Base-by-base conservation (phyloP, 2,888 invertebrate species). In the Notocelia uddmanniana region DNA sequence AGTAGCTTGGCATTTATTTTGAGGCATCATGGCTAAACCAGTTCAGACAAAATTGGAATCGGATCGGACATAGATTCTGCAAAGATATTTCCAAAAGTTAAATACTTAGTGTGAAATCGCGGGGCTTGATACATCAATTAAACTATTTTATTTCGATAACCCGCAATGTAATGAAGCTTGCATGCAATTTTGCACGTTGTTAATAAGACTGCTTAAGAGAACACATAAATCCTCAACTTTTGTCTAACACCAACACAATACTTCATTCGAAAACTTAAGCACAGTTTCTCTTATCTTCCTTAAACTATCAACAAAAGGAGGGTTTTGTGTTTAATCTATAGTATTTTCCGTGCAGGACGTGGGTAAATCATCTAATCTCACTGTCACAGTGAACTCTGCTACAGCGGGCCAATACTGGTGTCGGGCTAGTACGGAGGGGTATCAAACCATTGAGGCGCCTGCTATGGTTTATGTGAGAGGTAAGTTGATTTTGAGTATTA, bases 321-420 rank as follows among this genome's bases (percentile, higher is more conserved):
- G 58, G 54, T 45, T 52, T 26, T 54, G 26, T 21, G 21, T 66
- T 66, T 69, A 26, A 58, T 48, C 55, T 63, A 58, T 10, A 57
- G 54, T 52, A 58, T 76, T 73, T 70, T 64, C 67, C 68, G 34
- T 34, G 34, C 83, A 95, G 95, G 86, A 96, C 74, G 96, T 98
- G n/a, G 96, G 97, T 66, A 96, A 96, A 57, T 95, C 96, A 13
- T 92, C 97, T 0, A 97, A 97, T 84, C 92, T 98, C 73, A 97
- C 97, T 2, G 90, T 98, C 37, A 95, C 96, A 11, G 97, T 98
- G 19, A 96, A 95, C 67, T 95, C 95, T 3, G 96, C 96, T 71
- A 96, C 97, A 0, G 96, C 97, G 0, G 98, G 98, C 0, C 96
- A 97, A 70, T 99, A 99, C 86, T 97, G 96, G 89, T 99, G 99